Conservation (phyloP, 2,113 vertebrate genomes). For the Nothocercus nigrocapillus region DNA sequence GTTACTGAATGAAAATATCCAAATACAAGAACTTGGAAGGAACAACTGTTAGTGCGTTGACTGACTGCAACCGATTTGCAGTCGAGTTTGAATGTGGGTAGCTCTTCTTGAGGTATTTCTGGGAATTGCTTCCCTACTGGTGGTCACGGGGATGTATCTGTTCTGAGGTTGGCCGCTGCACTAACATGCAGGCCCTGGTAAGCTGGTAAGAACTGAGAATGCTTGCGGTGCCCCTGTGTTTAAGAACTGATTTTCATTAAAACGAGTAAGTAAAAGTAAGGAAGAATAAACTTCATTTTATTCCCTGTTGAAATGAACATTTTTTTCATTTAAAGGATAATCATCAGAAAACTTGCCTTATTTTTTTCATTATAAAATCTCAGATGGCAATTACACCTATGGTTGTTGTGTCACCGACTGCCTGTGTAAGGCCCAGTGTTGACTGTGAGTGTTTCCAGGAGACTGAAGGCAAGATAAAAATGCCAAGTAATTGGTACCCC, state of each 20-base stretch:
- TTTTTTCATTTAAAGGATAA: neutral
- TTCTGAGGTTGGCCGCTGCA: neutral
- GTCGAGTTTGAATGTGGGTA: neutral
- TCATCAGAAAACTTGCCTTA: neutral
- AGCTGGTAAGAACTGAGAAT: neutral
- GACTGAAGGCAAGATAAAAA: slow-evolving; percentile 11
- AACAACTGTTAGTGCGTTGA: neutral
- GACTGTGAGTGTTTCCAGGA: neutral
- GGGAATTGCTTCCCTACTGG: neutral
- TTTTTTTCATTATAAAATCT: neutral
- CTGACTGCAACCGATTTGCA: neutral
- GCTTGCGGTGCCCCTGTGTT: neutral
- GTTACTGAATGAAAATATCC: neutral
- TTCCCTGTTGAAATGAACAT: neutral
- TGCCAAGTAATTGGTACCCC: neutral
- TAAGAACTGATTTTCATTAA: neutral
- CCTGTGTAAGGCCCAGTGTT: neutral
- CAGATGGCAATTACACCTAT: neutral
- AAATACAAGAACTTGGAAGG: neutral
- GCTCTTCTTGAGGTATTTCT: neutral
- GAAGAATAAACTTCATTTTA: neutral
- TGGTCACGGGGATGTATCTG: neutral
- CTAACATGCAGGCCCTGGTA: neutral
- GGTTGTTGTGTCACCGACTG: neutral
- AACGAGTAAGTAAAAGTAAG: neutral